Evolutionary conservation across 2,113 vertebrate species (phyloP).

Genomic region (Jacana jacana): DNA sequence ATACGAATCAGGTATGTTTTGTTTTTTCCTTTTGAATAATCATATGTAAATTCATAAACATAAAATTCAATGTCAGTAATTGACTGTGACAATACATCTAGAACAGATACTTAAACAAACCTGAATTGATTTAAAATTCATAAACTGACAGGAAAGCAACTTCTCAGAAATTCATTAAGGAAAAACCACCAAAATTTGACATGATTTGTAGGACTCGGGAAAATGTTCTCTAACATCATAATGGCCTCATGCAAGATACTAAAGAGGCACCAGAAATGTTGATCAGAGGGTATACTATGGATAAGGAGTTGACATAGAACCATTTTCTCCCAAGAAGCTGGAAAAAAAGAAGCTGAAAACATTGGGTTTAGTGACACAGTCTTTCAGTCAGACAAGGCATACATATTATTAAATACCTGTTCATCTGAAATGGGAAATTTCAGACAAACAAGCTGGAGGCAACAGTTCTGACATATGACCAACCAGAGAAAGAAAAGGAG

Average conservation of each 20-base stretch:
- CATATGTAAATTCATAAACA: background rate
- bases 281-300: background rate
- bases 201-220: background rate
- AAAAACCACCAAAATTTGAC: background rate
- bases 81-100: background rate
- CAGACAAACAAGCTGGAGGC: background rate
- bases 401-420: background rate
- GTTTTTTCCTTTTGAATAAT: background rate
- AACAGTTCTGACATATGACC: background rate
- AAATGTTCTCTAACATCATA: background rate
- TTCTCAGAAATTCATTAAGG: background rate
- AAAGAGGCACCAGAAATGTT: background rate
- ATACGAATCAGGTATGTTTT: slow-evolving; percentile 19
- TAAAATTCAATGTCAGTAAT: background rate
- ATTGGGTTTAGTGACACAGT: background rate
- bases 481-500: background rate
- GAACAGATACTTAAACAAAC: background rate
- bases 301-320: rapidly evolving
- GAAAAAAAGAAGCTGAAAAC: background rate
- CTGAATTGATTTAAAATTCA: background rate
- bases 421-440: background rate
- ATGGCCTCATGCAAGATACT: background rate
- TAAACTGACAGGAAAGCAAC: background rate
- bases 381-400: background rate
- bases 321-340: background rate